Conservation (phyloP, 2,797 vertebrate species). For the Lepidocolaptes lacrymiger region DNA sequence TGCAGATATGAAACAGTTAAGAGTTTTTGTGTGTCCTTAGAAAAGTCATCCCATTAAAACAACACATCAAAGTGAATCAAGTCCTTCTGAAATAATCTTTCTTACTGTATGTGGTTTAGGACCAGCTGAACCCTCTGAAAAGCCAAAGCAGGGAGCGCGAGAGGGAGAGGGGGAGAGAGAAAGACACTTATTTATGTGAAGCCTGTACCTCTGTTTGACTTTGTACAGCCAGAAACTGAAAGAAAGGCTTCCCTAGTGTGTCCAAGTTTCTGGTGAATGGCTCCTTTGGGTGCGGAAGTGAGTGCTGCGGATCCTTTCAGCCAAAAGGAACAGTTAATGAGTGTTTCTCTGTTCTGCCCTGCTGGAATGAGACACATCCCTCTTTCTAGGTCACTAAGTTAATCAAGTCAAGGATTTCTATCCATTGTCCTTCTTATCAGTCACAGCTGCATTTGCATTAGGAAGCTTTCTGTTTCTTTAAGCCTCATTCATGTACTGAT, state of each 20-base stretch:
- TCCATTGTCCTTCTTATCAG: slow-evolving; percentile 70
- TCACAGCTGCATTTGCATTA: slow-evolving; percentile 69
- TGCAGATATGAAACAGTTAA: neutral
- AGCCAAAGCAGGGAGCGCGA: neutral
- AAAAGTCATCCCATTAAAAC: slow-evolving; percentile 15
- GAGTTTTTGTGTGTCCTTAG: neutral
- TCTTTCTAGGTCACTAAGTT: slow-evolving; percentile 74
- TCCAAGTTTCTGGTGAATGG: slow-evolving; percentile 64
- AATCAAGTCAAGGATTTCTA: slow-evolving; percentile 72
- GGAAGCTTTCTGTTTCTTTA: slow-evolving; percentile 61
- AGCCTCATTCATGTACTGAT: slow-evolving; percentile 53
- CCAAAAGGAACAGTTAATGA: slow-evolving; percentile 60
- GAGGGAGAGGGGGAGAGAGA: slow-evolving; percentile 11
- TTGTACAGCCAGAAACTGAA: slow-evolving; percentile 56
- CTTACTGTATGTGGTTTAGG: slow-evolving; percentile 48
- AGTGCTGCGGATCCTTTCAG: slow-evolving; percentile 54
- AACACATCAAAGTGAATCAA: slow-evolving; percentile 50
- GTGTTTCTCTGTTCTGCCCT: slow-evolving; percentile 60
- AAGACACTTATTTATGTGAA: slow-evolving; percentile 60
- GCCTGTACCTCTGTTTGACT: slow-evolving; percentile 46
- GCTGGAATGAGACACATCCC: slow-evolving; percentile 64
- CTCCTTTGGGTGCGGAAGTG: slow-evolving; percentile 60
- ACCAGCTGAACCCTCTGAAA: slow-evolving; percentile 41
- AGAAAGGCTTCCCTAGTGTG: slow-evolving; percentile 50
- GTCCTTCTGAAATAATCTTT: slow-evolving; percentile 44